Evolutionary conservation across 1,140 invertebrate species (phyloP).

Genomic region (Helicoverpa armigera): DNA sequence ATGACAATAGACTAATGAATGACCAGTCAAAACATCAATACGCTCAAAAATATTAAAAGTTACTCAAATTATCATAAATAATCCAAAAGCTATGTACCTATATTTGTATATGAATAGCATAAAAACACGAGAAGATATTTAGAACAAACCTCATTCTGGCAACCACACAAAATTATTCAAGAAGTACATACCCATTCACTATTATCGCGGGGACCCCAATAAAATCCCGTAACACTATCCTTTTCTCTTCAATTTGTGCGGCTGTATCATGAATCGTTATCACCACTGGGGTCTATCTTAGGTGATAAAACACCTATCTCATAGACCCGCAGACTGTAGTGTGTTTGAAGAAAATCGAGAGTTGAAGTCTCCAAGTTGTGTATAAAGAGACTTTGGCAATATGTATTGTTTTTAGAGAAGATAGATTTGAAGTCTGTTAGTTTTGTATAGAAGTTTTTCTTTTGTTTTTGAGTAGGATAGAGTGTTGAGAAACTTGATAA

Average conservation of each 20-base stretch:
- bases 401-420: too few relatives aligned
- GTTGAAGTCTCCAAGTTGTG: neutral
- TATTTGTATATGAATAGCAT: too few relatives aligned
- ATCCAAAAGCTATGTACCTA: too few relatives aligned
- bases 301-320: conserved; percentile 6
- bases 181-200: neutral
- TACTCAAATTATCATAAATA: too few relatives aligned
- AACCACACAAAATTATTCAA: neutral
- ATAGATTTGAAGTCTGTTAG: too few relatives aligned
- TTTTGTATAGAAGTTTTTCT: neutral
- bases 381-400: neutral
- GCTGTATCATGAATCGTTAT: conserved; percentile 24
- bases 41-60: too few relatives aligned
- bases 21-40: too few relatives aligned
- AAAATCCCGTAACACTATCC: conserved; percentile 24
- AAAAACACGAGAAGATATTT: too few relatives aligned
- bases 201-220: conserved; percentile 24
- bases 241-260: conserved; percentile 26
- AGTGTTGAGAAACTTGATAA: too few relatives aligned
- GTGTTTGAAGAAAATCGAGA: neutral
- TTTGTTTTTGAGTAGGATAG: too few relatives aligned
- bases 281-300: neutral
- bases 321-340: neutral
- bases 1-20: too few relatives aligned
- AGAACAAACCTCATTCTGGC: neutral